Base-by-base conservation (phyloP, 2,797 vertebrate species). In the Dromococcyx pavoninus region DNA sequence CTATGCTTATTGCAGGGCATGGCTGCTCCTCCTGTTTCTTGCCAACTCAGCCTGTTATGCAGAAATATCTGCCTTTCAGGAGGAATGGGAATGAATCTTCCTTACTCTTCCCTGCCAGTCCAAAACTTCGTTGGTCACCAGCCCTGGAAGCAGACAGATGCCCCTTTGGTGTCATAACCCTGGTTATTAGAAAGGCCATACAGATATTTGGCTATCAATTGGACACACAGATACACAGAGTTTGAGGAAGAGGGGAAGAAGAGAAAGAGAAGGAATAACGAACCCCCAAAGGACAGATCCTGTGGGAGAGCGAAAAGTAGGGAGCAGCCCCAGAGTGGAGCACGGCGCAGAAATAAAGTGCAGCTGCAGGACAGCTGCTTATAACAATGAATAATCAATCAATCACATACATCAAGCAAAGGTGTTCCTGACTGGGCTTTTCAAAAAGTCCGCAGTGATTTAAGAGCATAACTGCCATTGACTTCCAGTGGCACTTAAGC, bases 381-480 rank as follows among this genome's bases (percentile, higher is more conserved):
- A 12, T 25, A 61, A 77, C 86, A 91, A 89, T 70, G 86, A 90
- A 88, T n/a, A 87, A 93, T 94, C 87, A 91, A 73, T 51, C 37
- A 91, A 73, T 51, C 37, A 72, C 5, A 24, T 2, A 7, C 51
- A 92, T 80, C 61, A 89, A 92, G 61, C 24, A 66, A 6, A 0
- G 0, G 9, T 51, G 46, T 11, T 69, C 24, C 78, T 77, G 37
- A 8, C 48, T 74, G 84, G 54, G 43, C 69, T 92, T 89, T 92
- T 91, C 2, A 6, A 61, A 77, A 88, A 56, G 51, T 32, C 58
- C 43, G 78, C 46, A 14, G 57, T 88, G 85, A 91, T 92, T 94
- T 92, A 92, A 92, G 17, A 91, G 22, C 24, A 88, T 17, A 80
- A 48, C 61, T 69, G 51, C 33, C 62, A 75, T 70, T 71, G 78